phyloP scores from a whole-genome alignment of 2,797 vertebrate species.

The Leptoclinus maculatus region DNA sequence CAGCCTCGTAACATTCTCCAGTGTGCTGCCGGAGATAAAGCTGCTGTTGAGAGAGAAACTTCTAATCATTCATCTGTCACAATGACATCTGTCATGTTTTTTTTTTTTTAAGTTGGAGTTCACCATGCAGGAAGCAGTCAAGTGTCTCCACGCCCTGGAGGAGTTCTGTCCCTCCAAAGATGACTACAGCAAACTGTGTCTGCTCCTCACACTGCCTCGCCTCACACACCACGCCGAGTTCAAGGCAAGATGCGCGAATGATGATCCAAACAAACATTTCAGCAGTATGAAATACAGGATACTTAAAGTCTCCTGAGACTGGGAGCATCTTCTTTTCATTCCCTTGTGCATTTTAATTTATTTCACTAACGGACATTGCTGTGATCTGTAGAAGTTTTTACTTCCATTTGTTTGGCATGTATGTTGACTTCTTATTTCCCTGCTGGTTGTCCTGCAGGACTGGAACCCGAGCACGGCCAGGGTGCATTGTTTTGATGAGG shows the following conservation, averaged over 20 bases:
- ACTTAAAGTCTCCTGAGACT: background rate
- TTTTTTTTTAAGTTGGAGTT: conserved; percentile 90
- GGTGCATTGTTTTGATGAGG: conserved; percentile 98
- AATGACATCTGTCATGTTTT: conserved; percentile 7
- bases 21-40: conserved; percentile 2
- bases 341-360: background rate
- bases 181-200: conserved; percentile 97
- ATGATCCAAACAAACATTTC: background rate
- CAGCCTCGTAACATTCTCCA: background rate
- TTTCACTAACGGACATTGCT: no score
- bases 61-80: background rate
- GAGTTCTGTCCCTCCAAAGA: conserved; percentile 97
- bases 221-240: conserved; percentile 98
- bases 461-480: conserved; percentile 99
- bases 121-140: conserved; percentile 98
- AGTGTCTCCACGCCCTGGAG: conserved; percentile 95
- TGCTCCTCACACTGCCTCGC: conserved; percentile 96
- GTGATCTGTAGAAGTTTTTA: background rate
- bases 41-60: background rate
- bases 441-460: conserved; percentile 77
- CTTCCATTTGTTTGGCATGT: background rate
- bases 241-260: conserved; percentile 76
- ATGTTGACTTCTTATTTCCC: background rate
- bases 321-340: background rate
- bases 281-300: background rate